Evolutionary conservation across 1,140 invertebrate species (phyloP), one percentile per base, ranked within the genome.

Genomic region (Zophobas atratus): DNA sequence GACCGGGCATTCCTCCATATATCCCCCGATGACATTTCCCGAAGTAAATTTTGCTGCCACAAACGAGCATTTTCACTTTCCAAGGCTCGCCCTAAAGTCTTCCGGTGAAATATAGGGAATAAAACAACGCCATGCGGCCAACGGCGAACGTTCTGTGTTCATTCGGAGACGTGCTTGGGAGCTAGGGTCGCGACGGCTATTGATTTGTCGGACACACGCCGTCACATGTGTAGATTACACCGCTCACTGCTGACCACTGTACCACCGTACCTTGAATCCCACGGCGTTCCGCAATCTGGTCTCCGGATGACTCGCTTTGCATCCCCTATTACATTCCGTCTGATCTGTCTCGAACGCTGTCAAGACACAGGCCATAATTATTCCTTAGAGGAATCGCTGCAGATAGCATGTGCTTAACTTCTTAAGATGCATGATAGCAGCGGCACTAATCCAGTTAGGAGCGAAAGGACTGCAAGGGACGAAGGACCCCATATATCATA

Each of bases 201-300:
- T 81, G 82, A 83, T 83, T 83, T 83, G 79, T 81, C 80, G 79
- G 77, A 82, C 79, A 82, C 79, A 76, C 53, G 72, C 53, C 80
- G 81, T 81, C 81, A 82, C 80, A 80, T 81, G 81, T 81, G 79
- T 80, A 78, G 77, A 80, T 81, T 81, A 80, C 79, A 78, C 57
- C 77, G 74, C 77, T 78, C 78, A 76, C 60, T 80, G 76, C 76
- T 78, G 75, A 78, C 78, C 80, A 77, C 55, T 41, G 38, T 72
- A 72, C 43, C 57, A 57, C 77, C 72, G 49, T 56, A 70, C 70
- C 38, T 49, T 48, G 20, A 71, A 57, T 51, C 75, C 74, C 70
- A 74, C 63, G 41, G 53, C 49, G 53, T 79, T 77, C 78, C 70
- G 75, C 73, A 73, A 73, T 73, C 71, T 73, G 71, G 41, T 60